These are phyloP conservation scores for Epinephelus fuscoguttatus DNA, from an alignment of 2,113 vertebrate genomes.

Conservation along the genomic window DNA sequence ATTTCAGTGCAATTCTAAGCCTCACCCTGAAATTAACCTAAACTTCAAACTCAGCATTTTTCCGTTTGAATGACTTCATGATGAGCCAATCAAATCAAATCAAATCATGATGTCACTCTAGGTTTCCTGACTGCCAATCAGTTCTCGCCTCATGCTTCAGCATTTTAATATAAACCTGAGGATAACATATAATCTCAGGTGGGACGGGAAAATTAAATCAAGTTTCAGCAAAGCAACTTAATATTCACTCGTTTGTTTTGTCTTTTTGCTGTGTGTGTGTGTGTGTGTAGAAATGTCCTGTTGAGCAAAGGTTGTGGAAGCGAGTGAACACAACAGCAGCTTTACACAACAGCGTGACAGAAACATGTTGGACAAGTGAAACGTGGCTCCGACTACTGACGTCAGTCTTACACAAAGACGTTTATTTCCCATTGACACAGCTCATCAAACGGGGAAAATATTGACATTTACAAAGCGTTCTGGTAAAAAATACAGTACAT, in stretches of 20 bases:
- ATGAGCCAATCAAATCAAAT: background rate
- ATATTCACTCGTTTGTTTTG: background rate
- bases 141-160: background rate
- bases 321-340: background rate
- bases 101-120: background rate
- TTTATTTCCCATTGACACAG: constrained; percentile 5
- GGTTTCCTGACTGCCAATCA: background rate
- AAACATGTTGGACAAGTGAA: background rate
- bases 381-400: background rate
- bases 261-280: background rate
- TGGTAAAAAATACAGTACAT: background rate
- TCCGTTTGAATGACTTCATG: background rate
- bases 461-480: background rate
- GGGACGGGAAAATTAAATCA: background rate
- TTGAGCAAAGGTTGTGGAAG: background rate
- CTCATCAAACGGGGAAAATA: background rate
- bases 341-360: constrained; percentile 9
- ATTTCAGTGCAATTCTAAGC: background rate
- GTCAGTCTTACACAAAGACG: background rate
- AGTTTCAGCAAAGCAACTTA: background rate
- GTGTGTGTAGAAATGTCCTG: background rate
- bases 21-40: background rate
- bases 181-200: background rate
- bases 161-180: background rate
- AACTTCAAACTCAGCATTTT: background rate